Base-by-base conservation (phyloP, 2,888 invertebrate genomes). In the Drosophila eohydei region DNA sequence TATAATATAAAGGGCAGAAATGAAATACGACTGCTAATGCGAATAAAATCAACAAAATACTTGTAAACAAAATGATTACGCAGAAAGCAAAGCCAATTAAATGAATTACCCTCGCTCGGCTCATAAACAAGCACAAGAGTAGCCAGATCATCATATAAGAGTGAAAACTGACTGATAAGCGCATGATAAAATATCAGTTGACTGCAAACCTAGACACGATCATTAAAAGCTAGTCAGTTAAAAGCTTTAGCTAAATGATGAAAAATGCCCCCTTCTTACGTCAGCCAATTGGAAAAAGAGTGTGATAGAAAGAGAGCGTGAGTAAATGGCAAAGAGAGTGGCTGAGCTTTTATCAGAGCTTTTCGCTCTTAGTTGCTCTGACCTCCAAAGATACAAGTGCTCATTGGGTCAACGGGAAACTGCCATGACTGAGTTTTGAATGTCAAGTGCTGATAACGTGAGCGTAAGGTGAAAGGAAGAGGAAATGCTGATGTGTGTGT, bases 61-160 rank as follows among this genome's bases (percentile, higher is more conserved):
- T 63, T 81, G 85, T 89, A 87, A 86, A 89, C 86, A 86, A 68
- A 86, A 86, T 89, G 83, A 86, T 86, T 89, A 81, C 78, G 72
- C 88, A 83, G 88, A 83, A 81, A 72, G 83, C 85, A 85, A 80
- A 79, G 70, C 59, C 63, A 56, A 56, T 68, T 55, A 70, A 70
- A 70, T 59, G 66, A 36, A 55, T 40, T 38, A 52, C 46, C 40
- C 58, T 43, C 59, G 43, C 43, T 14, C 28, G 30, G 30, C 34
- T 48, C 55, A 68, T 34, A 40, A 55, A 44, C 57, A 60, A 60
- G 21, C 12, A n/a, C 21, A 38, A 12, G 11, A 52, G 16, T 36
- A 36, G 71, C 58, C 44, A 65, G 57, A 64, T 61, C 69, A 77
- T 73, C 70, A 40, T 55, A 48, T 34, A 21, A 65, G 66, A 54